Base-by-base conservation (phyloP, 2,888 invertebrate species). In the Drosophila sordidula region DNA sequence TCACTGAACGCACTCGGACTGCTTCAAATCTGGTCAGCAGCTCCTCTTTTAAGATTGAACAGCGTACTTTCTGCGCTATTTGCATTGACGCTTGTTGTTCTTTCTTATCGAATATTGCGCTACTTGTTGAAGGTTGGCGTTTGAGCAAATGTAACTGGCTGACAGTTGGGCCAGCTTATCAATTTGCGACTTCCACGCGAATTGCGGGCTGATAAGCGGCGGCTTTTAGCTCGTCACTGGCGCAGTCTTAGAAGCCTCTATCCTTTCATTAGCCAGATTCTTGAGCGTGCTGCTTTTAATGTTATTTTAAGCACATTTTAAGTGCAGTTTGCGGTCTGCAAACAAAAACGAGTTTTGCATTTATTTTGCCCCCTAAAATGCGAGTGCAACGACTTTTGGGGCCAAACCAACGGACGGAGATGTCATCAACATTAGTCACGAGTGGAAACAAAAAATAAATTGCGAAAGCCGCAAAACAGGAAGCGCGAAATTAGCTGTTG, bases 331-430 rank as follows among this genome's bases (percentile, higher is more conserved):
- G 62, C 34, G 59, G 36, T 34, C n/a, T 12, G 12, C 18, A 42
- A 8, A 5, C 34, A 34, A 12, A 62, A 79, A 70, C 83, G 36
- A 56, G 80, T 82, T 81, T 74, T 25, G 26, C 54, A 59, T 61
- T 51, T 46, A 29, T 62, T 68, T 57, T 34, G 46, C 47, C 16
- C 32, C 39, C 25, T 12, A 18, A 63, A 73, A 51, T 41, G 47
- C n/a, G 75, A 84, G 87, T 83, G 69, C 81, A 87, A 87, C 66
- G 81, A 87, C 84, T 72, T 70, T 67, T 52, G n/a, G 45, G 47
- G 25, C 14, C 54, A 54, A 51, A 34, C 25, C 45, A 58, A 39
- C 34, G 63, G 65, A 51, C 68, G 62, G 62, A 68, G 55, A 52
- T 81, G 61, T 78, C 75, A 64, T 66, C 54, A 63, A 45, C 74